These are phyloP conservation scores for Apantesis nais DNA, from an alignment of 2,888 invertebrate genomes.

Conservation along the genomic window DNA sequence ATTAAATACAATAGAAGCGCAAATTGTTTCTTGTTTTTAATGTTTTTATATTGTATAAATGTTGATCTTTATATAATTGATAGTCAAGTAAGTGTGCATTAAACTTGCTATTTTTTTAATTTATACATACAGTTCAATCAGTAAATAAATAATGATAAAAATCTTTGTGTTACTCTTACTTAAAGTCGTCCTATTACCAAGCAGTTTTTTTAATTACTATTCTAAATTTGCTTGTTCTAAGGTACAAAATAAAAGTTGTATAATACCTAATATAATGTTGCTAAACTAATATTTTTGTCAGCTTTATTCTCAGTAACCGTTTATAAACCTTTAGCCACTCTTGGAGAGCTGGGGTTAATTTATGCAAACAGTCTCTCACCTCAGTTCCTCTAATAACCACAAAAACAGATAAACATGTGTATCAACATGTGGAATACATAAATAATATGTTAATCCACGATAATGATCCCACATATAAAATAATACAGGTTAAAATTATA, in stretches of 20 bases:
- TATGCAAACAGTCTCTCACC: slow-evolving; percentile 25
- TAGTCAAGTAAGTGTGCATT: too few relatives aligned
- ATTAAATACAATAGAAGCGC: too few relatives aligned
- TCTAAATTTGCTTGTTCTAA: too few relatives aligned
- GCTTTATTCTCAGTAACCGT: neutral
- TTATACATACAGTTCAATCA: too few relatives aligned
- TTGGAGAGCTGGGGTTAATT: neutral
- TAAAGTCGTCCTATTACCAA: too few relatives aligned
- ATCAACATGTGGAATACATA: slow-evolving; percentile 62
- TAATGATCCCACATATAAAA: slow-evolving; percentile 71
- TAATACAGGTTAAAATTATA: slow-evolving; percentile 76
- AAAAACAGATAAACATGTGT: slow-evolving; percentile 42
- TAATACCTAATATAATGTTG: neutral
- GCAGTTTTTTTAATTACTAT: too few relatives aligned
- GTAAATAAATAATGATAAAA: too few relatives aligned
- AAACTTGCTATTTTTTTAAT: too few relatives aligned
- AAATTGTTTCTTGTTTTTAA: too few relatives aligned
- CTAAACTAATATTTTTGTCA: neutral
- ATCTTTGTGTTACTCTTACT: too few relatives aligned
- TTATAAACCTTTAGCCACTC: neutral
- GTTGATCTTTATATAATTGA: too few relatives aligned
- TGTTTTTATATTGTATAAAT: too few relatives aligned
- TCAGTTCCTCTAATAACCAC: slow-evolving; percentile 39
- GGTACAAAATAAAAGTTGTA: neutral
- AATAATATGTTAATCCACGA: slow-evolving; percentile 67